phyloP scores from a whole-genome alignment of 2,113 vertebrate genomes.

The Gyps fulvus region DNA sequence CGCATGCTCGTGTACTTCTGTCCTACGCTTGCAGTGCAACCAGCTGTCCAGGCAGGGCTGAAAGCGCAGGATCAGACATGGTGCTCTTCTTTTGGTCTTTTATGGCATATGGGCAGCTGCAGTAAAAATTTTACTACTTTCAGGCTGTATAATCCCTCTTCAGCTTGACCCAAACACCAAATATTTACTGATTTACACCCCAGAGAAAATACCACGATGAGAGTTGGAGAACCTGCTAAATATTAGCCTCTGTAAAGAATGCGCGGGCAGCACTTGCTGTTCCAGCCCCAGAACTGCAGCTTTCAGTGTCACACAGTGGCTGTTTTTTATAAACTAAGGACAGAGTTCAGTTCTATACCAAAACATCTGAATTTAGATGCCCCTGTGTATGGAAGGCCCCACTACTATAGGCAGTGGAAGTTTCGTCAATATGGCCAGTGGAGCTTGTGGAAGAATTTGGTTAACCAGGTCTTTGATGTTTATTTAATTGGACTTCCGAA shows the following conservation, averaged over 20 bases:
- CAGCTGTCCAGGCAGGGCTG: background rate
- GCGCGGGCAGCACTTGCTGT: background rate
- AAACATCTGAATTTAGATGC: background rate
- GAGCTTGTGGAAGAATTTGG: background rate
- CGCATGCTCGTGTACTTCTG: rapidly evolving
- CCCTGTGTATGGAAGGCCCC: background rate
- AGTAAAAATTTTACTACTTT: background rate
- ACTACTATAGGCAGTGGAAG: background rate
- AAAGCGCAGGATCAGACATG: background rate
- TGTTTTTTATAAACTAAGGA: background rate
- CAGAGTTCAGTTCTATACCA: background rate
- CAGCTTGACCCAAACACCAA: background rate
- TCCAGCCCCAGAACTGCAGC: background rate
- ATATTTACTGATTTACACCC: background rate
- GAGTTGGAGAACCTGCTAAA: background rate
- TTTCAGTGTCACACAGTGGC: background rate
- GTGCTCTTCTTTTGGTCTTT: background rate
- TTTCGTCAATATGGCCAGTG: background rate
- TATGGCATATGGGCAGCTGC: rapidly evolving
- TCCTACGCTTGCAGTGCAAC: background rate
- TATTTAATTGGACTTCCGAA: background rate
- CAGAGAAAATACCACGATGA: background rate
- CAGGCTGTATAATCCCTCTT: background rate
- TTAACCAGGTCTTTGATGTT: background rate
- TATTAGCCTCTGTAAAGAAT: background rate